A percentile compares a stretch with the other conserved stretches of the same genome.
Evolutionary conservation across 2,888 invertebrate genomes (phyloP).

Genomic region (Agrypnus murinus): DNA sequence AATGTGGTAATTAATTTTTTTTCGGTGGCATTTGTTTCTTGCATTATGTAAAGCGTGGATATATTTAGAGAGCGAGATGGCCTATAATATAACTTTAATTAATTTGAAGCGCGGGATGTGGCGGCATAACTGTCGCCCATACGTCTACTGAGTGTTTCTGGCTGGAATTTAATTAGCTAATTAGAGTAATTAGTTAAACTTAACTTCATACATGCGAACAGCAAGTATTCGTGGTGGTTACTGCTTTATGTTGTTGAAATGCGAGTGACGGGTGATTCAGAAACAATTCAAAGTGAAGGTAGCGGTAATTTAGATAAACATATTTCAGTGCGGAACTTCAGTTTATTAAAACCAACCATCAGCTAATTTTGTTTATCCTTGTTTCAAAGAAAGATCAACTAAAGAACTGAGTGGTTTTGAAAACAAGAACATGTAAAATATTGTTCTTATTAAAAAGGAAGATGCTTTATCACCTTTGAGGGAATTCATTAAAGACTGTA

Average conservation of each 20-base stretch:
- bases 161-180: slow-evolving; percentile 69
- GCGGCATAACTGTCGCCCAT: slow-evolving; percentile 58
- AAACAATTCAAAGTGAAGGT: slow-evolving; percentile 11
- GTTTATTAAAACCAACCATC: too few species aligned
- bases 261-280: slow-evolving; percentile 43
- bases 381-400: neutral
- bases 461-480: slow-evolving; percentile 52
- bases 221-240: slow-evolving; percentile 58
- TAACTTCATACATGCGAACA: slow-evolving; percentile 62
- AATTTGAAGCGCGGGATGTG: slow-evolving; percentile 60
- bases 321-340: neutral
- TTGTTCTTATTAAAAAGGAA: slow-evolving; percentile 60
- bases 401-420: neutral
- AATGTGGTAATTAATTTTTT: slow-evolving; percentile 55
- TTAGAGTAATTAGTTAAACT: slow-evolving; percentile 69
- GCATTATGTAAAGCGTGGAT: slow-evolving; percentile 61
- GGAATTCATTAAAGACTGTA: slow-evolving; percentile 60
- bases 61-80: slow-evolving; percentile 58
- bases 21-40: slow-evolving; percentile 62
- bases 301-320: neutral
- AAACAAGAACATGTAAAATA: slow-evolving; percentile 61
- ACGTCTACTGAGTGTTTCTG: slow-evolving; percentile 61
- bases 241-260: slow-evolving; percentile 48
- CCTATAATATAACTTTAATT: slow-evolving; percentile 64
- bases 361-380: neutral